phyloP scores from a whole-genome alignment of 2,113 vertebrate species.

The Numenius arquata region DNA sequence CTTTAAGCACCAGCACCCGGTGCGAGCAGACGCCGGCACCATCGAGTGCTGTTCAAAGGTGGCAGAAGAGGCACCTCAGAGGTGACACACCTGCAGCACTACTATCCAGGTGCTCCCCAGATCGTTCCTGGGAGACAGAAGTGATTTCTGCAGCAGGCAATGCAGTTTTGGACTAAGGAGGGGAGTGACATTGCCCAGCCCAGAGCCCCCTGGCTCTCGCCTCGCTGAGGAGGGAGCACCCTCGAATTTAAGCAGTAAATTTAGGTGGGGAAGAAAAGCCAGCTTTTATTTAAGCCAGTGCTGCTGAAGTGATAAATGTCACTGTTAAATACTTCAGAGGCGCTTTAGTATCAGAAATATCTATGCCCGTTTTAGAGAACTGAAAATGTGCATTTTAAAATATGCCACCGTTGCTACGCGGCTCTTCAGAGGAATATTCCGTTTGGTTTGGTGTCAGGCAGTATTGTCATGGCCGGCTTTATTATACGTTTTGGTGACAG shows the following conservation, averaged over 20 bases:
- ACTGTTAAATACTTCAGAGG: neutral
- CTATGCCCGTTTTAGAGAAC: neutral
- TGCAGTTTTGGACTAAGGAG: neutral
- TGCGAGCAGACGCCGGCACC: neutral
- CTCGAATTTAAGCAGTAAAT: neutral
- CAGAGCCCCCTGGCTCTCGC: neutral
- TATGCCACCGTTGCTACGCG: neutral
- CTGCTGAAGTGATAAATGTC: constrained; percentile 15
- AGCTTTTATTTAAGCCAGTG: neutral
- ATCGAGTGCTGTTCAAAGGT: neutral
- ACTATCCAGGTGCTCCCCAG: neutral
- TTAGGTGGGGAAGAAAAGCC: neutral
- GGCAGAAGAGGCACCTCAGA: neutral
- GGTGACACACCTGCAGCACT: neutral
- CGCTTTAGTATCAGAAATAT: neutral
- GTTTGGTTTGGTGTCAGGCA: constrained; percentile 9
- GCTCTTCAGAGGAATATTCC: neutral
- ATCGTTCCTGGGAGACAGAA: neutral
- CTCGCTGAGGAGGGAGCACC: neutral
- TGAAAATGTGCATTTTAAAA: neutral
- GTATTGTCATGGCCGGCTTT: neutral
- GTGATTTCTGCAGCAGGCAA: neutral
- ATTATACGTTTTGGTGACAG: constrained; percentile 25
- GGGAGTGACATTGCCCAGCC: neutral
- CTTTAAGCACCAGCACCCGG: rapidly evolving